These are phyloP conservation scores for Rhamphomyia laevipes DNA, from an alignment of 2,888 invertebrate species.

Conservation along the genomic window DNA sequence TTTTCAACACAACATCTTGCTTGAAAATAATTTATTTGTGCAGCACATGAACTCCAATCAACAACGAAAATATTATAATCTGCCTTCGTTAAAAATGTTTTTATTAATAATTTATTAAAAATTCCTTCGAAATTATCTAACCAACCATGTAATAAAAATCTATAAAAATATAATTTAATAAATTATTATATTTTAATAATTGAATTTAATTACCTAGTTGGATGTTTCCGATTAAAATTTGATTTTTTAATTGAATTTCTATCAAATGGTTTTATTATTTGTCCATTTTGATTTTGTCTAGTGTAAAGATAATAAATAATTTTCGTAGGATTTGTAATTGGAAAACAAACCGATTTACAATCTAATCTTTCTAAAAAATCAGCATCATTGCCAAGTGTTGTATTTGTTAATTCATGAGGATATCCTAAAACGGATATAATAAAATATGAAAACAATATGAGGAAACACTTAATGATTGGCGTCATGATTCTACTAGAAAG, in stretches of 20 bases:
- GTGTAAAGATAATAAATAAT: neutral
- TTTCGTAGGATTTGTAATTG: neutral
- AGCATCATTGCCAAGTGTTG: no score
- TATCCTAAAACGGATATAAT: no score
- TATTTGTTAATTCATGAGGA: no score
- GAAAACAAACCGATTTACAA: no score
- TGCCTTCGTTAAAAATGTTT: constrained; percentile 44
- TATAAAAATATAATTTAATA: neutral
- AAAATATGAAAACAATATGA: no score
- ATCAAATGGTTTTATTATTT: neutral
- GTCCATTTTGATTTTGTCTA: neutral
- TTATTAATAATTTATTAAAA: constrained; percentile 18
- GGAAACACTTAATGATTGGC: no score
- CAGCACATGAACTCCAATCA: constrained; percentile 46
- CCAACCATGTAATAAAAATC: constrained; percentile 44
- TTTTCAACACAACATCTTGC: constrained; percentile 34
- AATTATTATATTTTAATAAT: neutral
- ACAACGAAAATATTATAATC: constrained; percentile 48
- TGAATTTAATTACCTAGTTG: neutral
- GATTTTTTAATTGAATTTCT: neutral
- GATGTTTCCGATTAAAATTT: neutral
- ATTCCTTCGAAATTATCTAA: constrained; percentile 40
- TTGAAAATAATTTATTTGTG: constrained; percentile 40
- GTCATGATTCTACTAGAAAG: no score
- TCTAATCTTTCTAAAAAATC: no score